These are phyloP conservation scores for Lithophane leautieri DNA, from an alignment of 2,888 invertebrate species.

Conservation along the genomic window DNA sequence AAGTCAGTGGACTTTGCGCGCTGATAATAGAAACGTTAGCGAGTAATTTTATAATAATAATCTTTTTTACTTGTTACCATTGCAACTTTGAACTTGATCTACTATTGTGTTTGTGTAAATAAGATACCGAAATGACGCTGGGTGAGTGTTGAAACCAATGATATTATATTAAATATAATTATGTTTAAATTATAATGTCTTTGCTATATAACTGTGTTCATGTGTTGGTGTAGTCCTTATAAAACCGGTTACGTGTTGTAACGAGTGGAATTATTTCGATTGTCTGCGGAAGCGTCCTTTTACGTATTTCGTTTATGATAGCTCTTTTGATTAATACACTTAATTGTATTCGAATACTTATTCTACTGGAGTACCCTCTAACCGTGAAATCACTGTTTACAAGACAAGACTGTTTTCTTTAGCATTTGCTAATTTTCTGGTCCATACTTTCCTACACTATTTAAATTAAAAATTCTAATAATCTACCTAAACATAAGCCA, in stretches of 20 bases:
- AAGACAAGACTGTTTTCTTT: not conserved
- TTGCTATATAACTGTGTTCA: not conserved
- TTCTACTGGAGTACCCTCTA: not conserved
- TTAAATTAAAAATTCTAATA: not conserved
- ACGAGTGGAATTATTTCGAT: conserved; percentile 7
- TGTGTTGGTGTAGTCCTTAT: not conserved
- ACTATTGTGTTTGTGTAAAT: conserved; percentile 49
- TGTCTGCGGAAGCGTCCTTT: not conserved
- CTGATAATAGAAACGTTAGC: conserved; percentile 55
- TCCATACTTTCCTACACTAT: not conserved
- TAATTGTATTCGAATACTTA: not conserved
- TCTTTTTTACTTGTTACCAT: conserved; percentile 44
- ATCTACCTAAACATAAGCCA: not conserved
- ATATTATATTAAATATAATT: no score
- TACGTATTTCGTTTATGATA: no score
- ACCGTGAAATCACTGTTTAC: not conserved
- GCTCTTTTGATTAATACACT: not conserved
- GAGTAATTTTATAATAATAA: conserved; percentile 44
- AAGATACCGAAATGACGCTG: conserved; percentile 63
- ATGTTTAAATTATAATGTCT: conserved; percentile 10
- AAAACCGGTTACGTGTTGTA: conserved; percentile 25
- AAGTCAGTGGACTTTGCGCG: conserved; percentile 43
- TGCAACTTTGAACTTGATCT: conserved; percentile 51
- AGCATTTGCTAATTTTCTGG: no score
- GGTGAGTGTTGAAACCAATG: conserved; percentile 66